Conservation (phyloP, 2,888 invertebrate genomes). For the Drosophila gaucha region DNA sequence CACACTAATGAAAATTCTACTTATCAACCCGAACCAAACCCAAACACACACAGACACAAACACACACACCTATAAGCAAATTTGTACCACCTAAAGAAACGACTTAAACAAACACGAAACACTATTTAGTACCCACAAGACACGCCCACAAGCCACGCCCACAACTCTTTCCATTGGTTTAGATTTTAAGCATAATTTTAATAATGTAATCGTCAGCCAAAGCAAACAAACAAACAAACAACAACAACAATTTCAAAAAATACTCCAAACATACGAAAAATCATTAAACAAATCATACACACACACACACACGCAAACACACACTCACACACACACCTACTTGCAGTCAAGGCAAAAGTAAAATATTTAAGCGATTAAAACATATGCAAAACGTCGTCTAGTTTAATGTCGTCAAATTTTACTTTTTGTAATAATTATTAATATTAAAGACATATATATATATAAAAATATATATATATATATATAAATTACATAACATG, state of each 20-base stretch:
- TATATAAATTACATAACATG: constrained; percentile 61
- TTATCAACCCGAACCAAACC: constrained; percentile 23
- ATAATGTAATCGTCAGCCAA: constrained; percentile 75
- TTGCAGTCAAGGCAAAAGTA: constrained; percentile 59
- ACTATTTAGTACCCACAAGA: constrained; percentile 34
- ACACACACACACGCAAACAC: constrained; percentile 11
- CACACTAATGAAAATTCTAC: no score
- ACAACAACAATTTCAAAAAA: constrained; percentile 63
- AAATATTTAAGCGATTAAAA: constrained; percentile 73
- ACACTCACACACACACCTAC: constrained; percentile 16
- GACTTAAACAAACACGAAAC: constrained; percentile 31
- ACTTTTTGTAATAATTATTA: constrained; percentile 83
- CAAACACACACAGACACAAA: constrained; percentile 10
- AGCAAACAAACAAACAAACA: constrained; percentile 40
- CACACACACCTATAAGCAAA: constrained; percentile 25
- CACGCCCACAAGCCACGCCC: constrained; percentile 30
- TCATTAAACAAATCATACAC: constrained; percentile 14
- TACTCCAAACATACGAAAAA: constrained; percentile 56
- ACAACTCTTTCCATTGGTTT: constrained; percentile 79
- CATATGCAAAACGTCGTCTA: constrained; percentile 80
- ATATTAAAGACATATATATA: constrained; percentile 62
- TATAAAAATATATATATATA: constrained; percentile 45
- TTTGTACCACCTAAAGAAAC: constrained; percentile 54
- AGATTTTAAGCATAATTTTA: constrained; percentile 82
- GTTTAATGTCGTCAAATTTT: constrained; percentile 83